Evolutionary conservation across 2,888 invertebrate genomes (phyloP).

Genomic region (Drosophila demipolita): DNA sequence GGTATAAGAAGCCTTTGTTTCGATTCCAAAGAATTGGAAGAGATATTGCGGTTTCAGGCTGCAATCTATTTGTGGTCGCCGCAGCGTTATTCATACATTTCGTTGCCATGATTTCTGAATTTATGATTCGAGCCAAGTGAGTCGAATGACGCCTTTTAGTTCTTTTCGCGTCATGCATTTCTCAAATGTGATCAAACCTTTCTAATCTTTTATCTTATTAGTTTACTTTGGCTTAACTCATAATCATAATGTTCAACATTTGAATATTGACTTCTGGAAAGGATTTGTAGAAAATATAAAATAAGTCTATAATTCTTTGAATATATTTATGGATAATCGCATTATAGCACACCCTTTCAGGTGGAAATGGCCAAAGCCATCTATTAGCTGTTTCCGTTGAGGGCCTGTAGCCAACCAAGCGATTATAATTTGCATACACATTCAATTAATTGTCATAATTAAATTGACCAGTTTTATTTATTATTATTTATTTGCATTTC

Average conservation of each 20-base stretch:
- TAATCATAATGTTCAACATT: conserved; percentile 4
- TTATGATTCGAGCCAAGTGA: conserved; percentile 50
- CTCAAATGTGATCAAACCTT: conserved; percentile 17
- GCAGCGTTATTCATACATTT: conserved; percentile 63
- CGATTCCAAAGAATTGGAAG: conserved; percentile 66
- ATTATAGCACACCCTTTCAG: conserved; percentile 53
- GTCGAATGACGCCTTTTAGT: conserved; percentile 26
- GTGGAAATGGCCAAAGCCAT: conserved; percentile 33
- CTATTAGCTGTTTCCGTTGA: conserved; percentile 21
- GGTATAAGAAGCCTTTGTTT: conserved; percentile 56
- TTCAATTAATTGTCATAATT: conserved; percentile 70
- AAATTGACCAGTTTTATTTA: conserved; percentile 73
- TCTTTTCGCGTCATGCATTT: conserved; percentile 38
- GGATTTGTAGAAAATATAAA: conserved; percentile 1
- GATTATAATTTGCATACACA: conserved; percentile 65
- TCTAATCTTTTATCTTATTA: background rate
- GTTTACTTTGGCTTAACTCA: background rate
- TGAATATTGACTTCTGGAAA: conserved; percentile 54
- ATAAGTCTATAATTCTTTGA: conserved; percentile 4
- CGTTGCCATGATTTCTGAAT: conserved; percentile 63
- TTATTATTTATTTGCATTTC: conserved; percentile 64
- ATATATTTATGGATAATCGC: conserved; percentile 43
- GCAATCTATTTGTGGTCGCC: conserved; percentile 53
- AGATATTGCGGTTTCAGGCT: conserved; percentile 54
- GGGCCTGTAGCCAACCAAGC: conserved; percentile 35